A percentile compares a stretch with the other conserved stretches of the same genome.
phyloP scores from a whole-genome alignment of 2,797 vertebrate species.

The Sebastes elongatus region DNA sequence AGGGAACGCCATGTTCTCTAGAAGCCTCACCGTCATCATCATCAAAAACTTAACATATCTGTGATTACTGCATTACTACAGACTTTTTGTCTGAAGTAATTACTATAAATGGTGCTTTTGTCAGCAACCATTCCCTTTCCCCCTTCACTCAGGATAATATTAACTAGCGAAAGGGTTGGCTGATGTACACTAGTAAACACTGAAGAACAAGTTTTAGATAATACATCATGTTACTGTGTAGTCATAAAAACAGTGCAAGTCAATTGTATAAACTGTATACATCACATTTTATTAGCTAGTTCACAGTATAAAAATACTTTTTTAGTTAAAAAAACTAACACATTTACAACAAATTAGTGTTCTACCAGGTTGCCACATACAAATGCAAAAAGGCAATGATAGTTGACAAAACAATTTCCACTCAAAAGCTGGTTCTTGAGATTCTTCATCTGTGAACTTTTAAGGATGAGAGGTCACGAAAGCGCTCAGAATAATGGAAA shows the following conservation, averaged over 20 bases:
- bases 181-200: neutral
- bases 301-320: neutral
- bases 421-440: neutral
- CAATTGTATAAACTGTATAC: neutral
- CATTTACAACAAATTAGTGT: neutral
- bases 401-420: neutral
- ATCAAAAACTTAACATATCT: neutral
- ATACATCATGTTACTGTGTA: neutral
- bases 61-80: neutral
- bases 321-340: neutral
- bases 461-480: neutral
- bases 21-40: neutral
- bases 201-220: neutral
- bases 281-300: constrained; percentile 28
- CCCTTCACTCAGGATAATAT: neutral
- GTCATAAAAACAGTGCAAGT: neutral
- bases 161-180: neutral
- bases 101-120: constrained; percentile 1
- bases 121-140: neutral
- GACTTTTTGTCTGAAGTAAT: neutral
- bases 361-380: neutral
- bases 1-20: constrained; percentile 19
- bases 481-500: neutral
- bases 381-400: neutral
- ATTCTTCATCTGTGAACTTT: neutral